Base-by-base conservation (phyloP, 1,140 invertebrate genomes). In the Brachionus manjavacas region DNA sequence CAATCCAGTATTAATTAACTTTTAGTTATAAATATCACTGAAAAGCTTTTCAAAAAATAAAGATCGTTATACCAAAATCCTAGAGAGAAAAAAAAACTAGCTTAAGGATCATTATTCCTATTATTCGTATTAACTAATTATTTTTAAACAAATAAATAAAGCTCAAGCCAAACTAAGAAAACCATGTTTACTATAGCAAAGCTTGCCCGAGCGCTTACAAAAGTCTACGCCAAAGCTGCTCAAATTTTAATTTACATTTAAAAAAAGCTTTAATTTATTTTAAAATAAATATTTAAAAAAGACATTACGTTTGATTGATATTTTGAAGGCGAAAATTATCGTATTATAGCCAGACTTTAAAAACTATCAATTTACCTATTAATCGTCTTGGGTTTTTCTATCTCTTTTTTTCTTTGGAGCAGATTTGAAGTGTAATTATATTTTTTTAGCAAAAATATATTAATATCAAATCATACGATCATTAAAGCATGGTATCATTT, bases 271-370 rank as follows among this genome's bases (percentile, higher is more conserved):
- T 60, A 60, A 60, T 60, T 60, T 60, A 60, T 60, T 60, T 60
- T 60, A 60, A 60, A 60, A 60, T 60, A 60, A 60, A 60, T 60
- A 60, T 60, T 60, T 52, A 60, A 60, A 60, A 60, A 60, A 60
- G 6, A 60, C 52, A 60, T 60, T 60, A 60, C 20, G 52, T 60
- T 60, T 60, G 52, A 60, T 60, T 60, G 52, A 60, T 60, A 60
- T 60, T 60, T 20, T 60, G n/a, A 20, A 60, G 52, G 52, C 52
- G 52, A 60, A 60, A 60, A 60, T 60, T 60, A 25, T 60, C 20
- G 16, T 60, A 60, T 60, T 60, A 60, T 20, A 60, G 52, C 52
- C 52, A 60, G 52, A 60, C 20, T 60, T 20, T 60, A 60, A 60
- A 60, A 60, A 9, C 52, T 20, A 60, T 60, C 23, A 55, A 55